These are phyloP conservation scores for Molorchus minor DNA, from an alignment of 2,888 invertebrate species.

Conservation along the genomic window DNA sequence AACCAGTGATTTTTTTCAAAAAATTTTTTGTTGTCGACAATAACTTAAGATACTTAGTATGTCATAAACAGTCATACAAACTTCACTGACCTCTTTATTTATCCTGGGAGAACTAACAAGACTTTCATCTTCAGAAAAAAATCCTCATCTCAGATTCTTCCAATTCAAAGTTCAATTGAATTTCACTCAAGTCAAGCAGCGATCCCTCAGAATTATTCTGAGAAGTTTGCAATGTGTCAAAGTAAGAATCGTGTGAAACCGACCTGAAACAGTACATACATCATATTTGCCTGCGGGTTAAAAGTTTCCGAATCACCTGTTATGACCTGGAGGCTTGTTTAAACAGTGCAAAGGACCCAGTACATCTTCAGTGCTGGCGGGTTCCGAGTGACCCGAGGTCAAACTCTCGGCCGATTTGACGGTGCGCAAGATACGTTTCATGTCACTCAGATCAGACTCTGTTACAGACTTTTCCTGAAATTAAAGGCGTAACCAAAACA, in stretches of 20 bases:
- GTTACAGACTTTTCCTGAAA: conserved; percentile 60
- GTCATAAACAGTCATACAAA: neutral
- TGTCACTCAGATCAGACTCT: conserved; percentile 60
- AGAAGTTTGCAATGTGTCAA: conserved; percentile 77
- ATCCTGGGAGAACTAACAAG: conserved; percentile 68
- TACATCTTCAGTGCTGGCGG: conserved; percentile 57
- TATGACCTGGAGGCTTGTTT: conserved; percentile 65
- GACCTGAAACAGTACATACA: conserved; percentile 71
- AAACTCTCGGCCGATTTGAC: conserved; percentile 79
- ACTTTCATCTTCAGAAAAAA: conserved; percentile 88
- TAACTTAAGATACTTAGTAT: too few relatives aligned
- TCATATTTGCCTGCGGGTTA: too few relatives aligned
- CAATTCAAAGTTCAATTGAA: conserved; percentile 83
- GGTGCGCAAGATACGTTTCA: conserved; percentile 67
- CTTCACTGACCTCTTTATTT: conserved; percentile 60
- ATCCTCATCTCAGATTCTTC: conserved; percentile 88
- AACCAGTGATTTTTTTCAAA: too few relatives aligned
- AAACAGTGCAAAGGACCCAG: conserved; percentile 62
- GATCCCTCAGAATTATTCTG: conserved; percentile 62
- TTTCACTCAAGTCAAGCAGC: conserved; percentile 79
- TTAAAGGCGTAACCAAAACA: conserved; percentile 1
- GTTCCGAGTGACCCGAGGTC: conserved; percentile 63
- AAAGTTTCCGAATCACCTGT: conserved; percentile 57
- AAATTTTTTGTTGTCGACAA: too few relatives aligned
- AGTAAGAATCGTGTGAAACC: conserved; percentile 93